Conservation (phyloP, 2,888 invertebrate genomes). For the Cantharis rustica region DNA sequence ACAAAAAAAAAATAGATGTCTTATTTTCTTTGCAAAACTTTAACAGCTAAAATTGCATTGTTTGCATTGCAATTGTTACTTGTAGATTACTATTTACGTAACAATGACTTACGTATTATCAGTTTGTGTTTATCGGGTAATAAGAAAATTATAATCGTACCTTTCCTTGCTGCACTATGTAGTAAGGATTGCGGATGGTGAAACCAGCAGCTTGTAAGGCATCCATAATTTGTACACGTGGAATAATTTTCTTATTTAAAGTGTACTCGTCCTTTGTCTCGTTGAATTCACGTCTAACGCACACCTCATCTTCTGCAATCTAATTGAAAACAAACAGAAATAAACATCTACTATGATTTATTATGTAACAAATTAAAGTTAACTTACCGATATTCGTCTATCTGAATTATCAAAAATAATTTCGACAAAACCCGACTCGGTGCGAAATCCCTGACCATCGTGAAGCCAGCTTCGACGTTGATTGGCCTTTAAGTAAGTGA, state of each 20-base stretch:
- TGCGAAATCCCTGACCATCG: conserved; percentile 96
- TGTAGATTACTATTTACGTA: too few relatives aligned
- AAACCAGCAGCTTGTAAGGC: conserved; percentile 97
- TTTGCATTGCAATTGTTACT: too few relatives aligned
- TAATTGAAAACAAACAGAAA: conserved; percentile 51
- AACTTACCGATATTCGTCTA: conserved; percentile 89
- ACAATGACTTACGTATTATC: not conserved
- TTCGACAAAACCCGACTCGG: conserved; percentile 97
- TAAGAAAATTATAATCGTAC: conserved; percentile 64
- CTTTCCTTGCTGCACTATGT: conserved; percentile 99
- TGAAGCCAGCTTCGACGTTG: conserved; percentile 94
- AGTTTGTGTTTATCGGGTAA: not conserved
- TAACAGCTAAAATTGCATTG: too few relatives aligned
- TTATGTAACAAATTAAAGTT: not conserved
- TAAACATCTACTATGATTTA: not conserved
- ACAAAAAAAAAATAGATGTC: too few relatives aligned
- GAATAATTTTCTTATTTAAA: conserved; percentile 97
- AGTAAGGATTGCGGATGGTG: conserved; percentile 98
- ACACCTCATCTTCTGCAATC: conserved; percentile 98
- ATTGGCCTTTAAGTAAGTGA: conserved; percentile 93
- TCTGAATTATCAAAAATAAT: conserved; percentile 99
- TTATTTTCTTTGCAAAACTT: too few relatives aligned
- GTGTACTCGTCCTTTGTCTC: conserved; percentile 99
- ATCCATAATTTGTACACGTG: conserved; percentile 96
- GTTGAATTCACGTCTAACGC: conserved; percentile 93